Evolutionary conservation across 2,797 vertebrate species (phyloP).

Genomic region (Sebastes elongatus): DNA sequence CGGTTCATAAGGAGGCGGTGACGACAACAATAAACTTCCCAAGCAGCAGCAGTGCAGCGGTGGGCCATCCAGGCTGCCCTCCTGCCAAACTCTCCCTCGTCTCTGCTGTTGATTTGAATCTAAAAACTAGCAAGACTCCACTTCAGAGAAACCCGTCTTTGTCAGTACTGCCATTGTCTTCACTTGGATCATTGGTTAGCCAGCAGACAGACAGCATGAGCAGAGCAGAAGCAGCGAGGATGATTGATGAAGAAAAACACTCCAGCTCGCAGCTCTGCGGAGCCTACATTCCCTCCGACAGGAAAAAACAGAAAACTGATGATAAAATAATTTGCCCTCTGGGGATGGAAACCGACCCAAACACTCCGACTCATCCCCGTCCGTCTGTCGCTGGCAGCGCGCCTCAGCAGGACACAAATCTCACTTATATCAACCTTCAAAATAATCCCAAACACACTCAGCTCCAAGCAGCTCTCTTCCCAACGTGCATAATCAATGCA

Average conservation of each 20-base stretch:
- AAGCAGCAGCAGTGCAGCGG: constrained; percentile 28
- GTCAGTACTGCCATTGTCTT: constrained; percentile 50
- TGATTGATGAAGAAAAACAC: constrained; percentile 4
- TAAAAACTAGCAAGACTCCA: constrained; percentile 41
- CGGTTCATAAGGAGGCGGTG: constrained; percentile 34
- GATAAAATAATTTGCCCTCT: constrained; percentile 37
- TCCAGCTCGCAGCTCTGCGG: constrained; percentile 27
- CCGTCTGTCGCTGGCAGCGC: constrained; percentile 11
- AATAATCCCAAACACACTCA: constrained; percentile 56
- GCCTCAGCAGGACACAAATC: constrained; percentile 42
- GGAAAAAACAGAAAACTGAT: constrained; percentile 90
- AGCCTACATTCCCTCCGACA: constrained; percentile 85
- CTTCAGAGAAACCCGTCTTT: constrained; percentile 61
- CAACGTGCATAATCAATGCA: constrained; percentile 53
- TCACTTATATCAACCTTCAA: constrained; percentile 47
- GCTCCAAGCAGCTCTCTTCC: constrained; percentile 51
- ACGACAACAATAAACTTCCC: constrained; percentile 27
- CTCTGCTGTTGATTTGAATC: constrained; percentile 36
- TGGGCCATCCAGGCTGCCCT: constrained; percentile 20
- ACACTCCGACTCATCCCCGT: constrained; percentile 36
- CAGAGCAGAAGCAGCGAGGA: constrained; percentile 41
- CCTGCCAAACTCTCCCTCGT: constrained; percentile 23
- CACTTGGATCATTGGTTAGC: constrained; percentile 33
- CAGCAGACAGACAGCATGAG: constrained; percentile 16
- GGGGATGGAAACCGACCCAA: constrained; percentile 48